Base-by-base conservation (phyloP, 2,113 vertebrate species). In the Rhynchomys soricoides region DNA sequence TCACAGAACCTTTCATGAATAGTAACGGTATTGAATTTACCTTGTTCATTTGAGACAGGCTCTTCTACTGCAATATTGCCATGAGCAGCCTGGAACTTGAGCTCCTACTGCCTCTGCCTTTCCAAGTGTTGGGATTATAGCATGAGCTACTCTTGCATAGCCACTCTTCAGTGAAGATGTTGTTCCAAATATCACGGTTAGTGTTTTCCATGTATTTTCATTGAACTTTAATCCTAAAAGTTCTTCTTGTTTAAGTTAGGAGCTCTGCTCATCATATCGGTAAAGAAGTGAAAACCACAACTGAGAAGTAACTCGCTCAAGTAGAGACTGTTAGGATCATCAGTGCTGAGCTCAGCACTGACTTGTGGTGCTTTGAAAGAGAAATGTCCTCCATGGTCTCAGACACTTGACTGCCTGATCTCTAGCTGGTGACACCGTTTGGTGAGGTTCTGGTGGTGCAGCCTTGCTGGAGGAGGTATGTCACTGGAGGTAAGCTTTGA, bases 201-300 rank as follows among this genome's bases (percentile, higher is more conserved):
- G 34, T 73, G 24, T 34, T 88, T 81, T 59, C 89, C 4, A 70
- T 55, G n/a, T 91, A 73, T 83, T 40, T 45, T 92, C 78, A 68
- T 79, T 92, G 59, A 68, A 89, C 85, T 62, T 90, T 66, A 94
- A 22, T 62, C 52, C 62, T 89, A 89, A 95, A 93, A 86, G 6
- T 3, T 89, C 11, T 81, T 85, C 12, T 85, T 34, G 4, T 91
- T 74, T 88, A 71, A 74, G 37, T 16, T 45, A 87, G n/a, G 50
- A 64, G 29, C 22, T 83, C 89, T 24, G 40, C 13, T 90, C 43
- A 64, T 79, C 57, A 74, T 81, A 75, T 22, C 19, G 13, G 48
- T 86, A 73, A 88, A 94, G 45, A 87, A 79, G 68, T 45, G 40
- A 74, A 79, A 89, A 83, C 75, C 87, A 83, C n/a, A 93, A 71